Evolutionary conservation across 2,113 vertebrate species (phyloP).

Genomic region (Calyptommatus sinebrachiatus): DNA sequence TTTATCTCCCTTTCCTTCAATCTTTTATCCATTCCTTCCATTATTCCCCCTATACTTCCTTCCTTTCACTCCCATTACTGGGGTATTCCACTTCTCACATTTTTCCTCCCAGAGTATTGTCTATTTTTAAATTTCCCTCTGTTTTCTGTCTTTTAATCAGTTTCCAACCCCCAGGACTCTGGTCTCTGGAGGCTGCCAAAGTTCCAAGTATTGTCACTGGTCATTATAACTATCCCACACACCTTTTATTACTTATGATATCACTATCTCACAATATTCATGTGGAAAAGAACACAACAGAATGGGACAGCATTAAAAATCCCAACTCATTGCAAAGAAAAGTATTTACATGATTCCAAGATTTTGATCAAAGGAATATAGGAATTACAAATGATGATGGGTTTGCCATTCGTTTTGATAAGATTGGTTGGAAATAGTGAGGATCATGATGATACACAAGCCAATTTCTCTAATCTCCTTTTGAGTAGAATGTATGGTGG

Average conservation of each 20-base stretch:
- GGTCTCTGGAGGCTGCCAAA: too few species aligned
- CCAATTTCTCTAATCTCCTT: conserved; percentile 41
- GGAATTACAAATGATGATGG: background rate
- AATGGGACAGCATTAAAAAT: background rate
- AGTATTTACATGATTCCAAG: background rate
- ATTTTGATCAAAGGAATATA: conserved; percentile 15
- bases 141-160: too few species aligned
- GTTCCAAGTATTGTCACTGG: too few species aligned
- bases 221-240: too few species aligned
- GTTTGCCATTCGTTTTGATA: background rate
- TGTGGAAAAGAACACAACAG: background rate
- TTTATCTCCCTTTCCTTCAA: too few species aligned
- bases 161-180: too few species aligned
- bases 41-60: too few species aligned
- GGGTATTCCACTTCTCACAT: too few species aligned
- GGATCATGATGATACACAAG: conserved; percentile 20
- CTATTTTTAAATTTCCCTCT: too few species aligned
- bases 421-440: conserved; percentile 2
- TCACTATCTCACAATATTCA: background rate
- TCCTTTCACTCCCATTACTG: too few species aligned
- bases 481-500: conserved; percentile 51
- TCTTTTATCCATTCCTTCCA: too few species aligned
- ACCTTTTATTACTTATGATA: background rate
- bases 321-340: background rate
- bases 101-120: too few species aligned